Evolutionary conservation across 2,797 vertebrate species (phyloP).

Genomic region (Lophotriccus pileatus): DNA sequence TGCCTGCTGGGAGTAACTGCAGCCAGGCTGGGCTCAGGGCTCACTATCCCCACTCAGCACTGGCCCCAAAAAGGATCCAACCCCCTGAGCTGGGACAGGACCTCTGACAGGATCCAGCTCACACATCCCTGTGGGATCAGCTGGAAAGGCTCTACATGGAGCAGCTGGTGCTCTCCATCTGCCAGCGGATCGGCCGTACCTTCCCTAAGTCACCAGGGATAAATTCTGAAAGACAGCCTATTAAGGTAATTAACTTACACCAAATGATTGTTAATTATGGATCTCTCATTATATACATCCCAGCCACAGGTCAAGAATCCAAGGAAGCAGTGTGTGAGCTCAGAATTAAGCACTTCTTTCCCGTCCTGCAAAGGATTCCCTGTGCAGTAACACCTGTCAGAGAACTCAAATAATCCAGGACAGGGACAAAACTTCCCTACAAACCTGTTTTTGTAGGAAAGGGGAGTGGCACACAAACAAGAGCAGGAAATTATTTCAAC

Average conservation of each 20-base stretch:
- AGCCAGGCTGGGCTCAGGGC: not conserved
- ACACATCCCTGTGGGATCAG: not conserved
- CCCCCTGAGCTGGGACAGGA: not conserved
- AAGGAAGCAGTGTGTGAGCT: not conserved
- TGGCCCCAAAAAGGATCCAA: not conserved
- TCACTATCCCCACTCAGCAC: not conserved
- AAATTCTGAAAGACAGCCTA: not conserved
- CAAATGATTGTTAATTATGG: slow-evolving; percentile 30
- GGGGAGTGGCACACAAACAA: not conserved
- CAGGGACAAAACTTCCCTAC: not conserved
- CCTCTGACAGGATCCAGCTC: not conserved
- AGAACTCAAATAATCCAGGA: not conserved
- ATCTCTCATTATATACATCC: not conserved
- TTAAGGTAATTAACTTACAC: slow-evolving; percentile 42
- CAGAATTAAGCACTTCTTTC: not conserved
- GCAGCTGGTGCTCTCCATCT: not conserved
- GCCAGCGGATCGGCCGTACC: not conserved
- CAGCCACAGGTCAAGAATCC: slow-evolving; percentile 2
- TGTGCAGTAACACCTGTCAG: not conserved
- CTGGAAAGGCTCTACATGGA: not conserved
- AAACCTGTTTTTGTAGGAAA: not conserved
- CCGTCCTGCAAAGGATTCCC: not conserved
- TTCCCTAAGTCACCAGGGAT: slow-evolving; percentile 25
- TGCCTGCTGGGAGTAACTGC: not conserved
- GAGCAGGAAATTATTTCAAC: not conserved